Evolutionary conservation across 1,140 invertebrate genomes (phyloP).

Genomic region (Megalonaias nervosa): DNA sequence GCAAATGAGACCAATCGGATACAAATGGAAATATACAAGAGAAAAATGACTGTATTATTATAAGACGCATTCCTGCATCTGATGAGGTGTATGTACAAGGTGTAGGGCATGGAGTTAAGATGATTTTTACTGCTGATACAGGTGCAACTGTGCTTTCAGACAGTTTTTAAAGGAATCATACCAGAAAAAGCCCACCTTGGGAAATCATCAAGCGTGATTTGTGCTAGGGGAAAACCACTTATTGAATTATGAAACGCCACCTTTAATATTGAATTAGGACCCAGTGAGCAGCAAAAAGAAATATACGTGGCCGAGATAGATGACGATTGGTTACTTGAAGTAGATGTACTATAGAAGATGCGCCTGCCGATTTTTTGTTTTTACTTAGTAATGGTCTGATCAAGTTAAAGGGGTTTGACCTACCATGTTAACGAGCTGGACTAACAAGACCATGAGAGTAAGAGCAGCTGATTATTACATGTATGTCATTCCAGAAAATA

Average conservation of each 20-base stretch:
- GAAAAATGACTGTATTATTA: too few relatives aligned
- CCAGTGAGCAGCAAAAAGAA: neutral
- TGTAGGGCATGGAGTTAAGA: neutral
- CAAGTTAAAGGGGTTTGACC: too few relatives aligned
- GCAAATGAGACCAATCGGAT: too few relatives aligned
- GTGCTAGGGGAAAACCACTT: neutral
- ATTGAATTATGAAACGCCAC: neutral
- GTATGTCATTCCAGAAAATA: too few relatives aligned
- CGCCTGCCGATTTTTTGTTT: neutral
- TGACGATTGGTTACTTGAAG: neutral
- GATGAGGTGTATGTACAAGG: conserved; percentile 1
- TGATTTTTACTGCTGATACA: conserved; percentile 4
- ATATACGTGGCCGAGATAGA: neutral
- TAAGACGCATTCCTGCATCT: too few relatives aligned
- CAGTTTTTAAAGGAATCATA: neutral
- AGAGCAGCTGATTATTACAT: too few relatives aligned
- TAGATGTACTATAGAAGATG: neutral
- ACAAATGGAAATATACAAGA: too few relatives aligned
- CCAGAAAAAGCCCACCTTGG: neutral
- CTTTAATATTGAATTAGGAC: neutral
- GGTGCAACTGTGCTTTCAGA: neutral
- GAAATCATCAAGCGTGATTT: neutral
- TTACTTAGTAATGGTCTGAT: neutral
- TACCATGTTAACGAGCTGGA: too few relatives aligned
- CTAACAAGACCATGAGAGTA: too few relatives aligned